Percentiles rank a stretch among this genome's conserved stretches.
phyloP scores from a whole-genome alignment of 2,888 invertebrate species.

The Apoda limacodes region DNA sequence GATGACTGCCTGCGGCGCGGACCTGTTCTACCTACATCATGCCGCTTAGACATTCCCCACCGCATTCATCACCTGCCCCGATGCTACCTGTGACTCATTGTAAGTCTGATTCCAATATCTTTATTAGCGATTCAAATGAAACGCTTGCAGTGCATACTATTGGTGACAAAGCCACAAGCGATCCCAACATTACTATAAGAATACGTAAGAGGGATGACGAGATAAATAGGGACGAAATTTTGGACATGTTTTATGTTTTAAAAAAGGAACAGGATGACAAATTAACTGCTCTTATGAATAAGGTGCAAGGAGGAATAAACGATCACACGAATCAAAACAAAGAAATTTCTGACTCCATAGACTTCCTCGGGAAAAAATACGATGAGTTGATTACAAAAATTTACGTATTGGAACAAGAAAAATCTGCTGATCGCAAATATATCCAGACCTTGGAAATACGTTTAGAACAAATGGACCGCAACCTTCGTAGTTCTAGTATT shows the following conservation, averaged over 20 bases:
- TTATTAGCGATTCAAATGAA: no score
- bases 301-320: conserved; percentile 3
- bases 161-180: no score
- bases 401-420: conserved; percentile 2
- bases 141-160: no score
- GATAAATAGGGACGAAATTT: no score
- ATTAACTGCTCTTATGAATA: conserved; percentile 4
- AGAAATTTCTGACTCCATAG: conserved; percentile 2
- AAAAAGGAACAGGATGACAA: conserved; percentile 4
- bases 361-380: conserved; percentile 6
- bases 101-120: no score
- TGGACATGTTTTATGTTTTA: conserved; percentile 5
- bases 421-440: conserved; percentile 4
- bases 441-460: conserved; percentile 2
- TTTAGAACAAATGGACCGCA: conserved; percentile 3
- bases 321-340: conserved; percentile 5
- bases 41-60: no score
- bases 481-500: conserved; percentile 3
- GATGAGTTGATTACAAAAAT: conserved; percentile 6
- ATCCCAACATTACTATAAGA: no score
- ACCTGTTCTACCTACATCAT: no score
- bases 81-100: no score
- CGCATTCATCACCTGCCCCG: no score
- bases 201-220: no score
- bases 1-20: no score